Evolutionary conservation across 2,113 vertebrate genomes (phyloP).

Genomic region (Bos javanicus): DNA sequence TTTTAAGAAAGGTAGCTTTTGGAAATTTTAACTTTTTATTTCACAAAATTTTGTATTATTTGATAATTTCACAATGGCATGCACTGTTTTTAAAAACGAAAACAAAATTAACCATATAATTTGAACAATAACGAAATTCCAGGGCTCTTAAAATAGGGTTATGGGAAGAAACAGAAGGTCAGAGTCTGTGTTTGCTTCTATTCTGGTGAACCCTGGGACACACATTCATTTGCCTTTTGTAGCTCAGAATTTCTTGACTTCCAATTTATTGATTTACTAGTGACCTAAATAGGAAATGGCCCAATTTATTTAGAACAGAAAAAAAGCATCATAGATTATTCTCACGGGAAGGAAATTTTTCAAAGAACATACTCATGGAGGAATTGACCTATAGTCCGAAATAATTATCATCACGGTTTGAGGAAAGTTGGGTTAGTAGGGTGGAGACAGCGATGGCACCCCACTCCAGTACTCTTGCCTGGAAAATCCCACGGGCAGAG

Average conservation of each 20-base stretch:
- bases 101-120: not conserved
- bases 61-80: not conserved
- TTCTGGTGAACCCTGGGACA: not conserved
- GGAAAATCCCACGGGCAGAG: too few relatives aligned
- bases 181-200: not conserved
- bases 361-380: not conserved
- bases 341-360: not conserved
- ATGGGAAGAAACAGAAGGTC: not conserved
- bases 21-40: not conserved
- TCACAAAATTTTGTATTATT: not conserved
- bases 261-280: constrained; percentile 6
- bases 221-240: not conserved
- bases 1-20: not conserved
- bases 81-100: constrained; percentile 10
- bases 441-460: too few relatives aligned
- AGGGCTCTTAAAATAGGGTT: not conserved
- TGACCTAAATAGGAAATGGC: not conserved
- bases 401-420: not conserved
- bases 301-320: not conserved
- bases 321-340: not conserved
- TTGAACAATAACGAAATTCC: not conserved
- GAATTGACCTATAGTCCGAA: not conserved
- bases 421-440: not conserved
- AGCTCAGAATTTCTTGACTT: not conserved
- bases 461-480: too few relatives aligned